Base-by-base conservation (phyloP, 2,113 vertebrate species). In the Scomber japonicus region DNA sequence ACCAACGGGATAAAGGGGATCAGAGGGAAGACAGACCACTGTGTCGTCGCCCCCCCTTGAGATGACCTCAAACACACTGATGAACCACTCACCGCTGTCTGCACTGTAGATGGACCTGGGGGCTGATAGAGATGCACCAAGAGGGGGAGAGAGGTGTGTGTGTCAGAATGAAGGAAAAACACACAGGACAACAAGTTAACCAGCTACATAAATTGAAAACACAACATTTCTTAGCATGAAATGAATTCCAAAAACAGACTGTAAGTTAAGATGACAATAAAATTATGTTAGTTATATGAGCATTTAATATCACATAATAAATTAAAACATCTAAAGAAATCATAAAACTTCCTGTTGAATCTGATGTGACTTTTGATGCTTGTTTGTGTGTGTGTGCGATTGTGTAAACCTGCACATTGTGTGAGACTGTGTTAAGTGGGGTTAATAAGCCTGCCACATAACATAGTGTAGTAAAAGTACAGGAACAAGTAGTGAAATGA, bases 11-110 rank as follows among this genome's bases (percentile, higher is more conserved):
- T 71, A 53, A 62, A 60, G 64, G 8, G 44, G 73, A 84, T 82
- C 63, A 82, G 49, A 64, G 53, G 5, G 30, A 67, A 63, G 75
- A 31, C 0, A 8, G 49, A 11, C 4, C 0, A 1, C 27, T 24
- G 27, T 30, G 53, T 16, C 10, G 0, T 27, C 19, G 7, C 17
- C 35, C 67, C 49, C 54, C 66, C 35, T 56, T 66, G 50, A 77
- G 71, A 82, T 79, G 64, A 89, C 81, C 81, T 73, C 63, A 72
- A 86, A 82, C 56, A 70, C 55, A 82, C n/a, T 13, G 64, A 84
- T 78, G 74, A 81, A 53, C 44, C 56, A 96, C 97, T 90, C 95
- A 99, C 98, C 96, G 0, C 95, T 97, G 93, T 98, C 97, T 0
- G 95, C 93, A 82, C 97, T 95, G 93, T 95, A 96, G 70, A 96